Conservation (phyloP, 1,140 invertebrate species). For the Temnothorax longispinosus region DNA sequence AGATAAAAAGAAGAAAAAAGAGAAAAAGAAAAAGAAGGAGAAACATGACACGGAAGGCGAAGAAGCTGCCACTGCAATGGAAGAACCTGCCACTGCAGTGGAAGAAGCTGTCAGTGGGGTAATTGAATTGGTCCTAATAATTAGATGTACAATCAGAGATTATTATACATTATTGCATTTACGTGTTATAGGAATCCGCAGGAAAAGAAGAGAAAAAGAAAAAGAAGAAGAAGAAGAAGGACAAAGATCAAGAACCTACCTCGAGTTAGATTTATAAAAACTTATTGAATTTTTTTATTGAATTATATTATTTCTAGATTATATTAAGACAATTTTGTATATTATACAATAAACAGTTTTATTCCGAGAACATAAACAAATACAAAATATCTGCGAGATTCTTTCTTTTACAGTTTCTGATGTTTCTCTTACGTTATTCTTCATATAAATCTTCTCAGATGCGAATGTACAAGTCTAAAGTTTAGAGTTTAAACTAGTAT, state of each 20-base stretch:
- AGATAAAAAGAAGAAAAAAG: slow-evolving; percentile 85
- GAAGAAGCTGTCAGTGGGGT: slow-evolving; percentile 64
- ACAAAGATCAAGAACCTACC: slow-evolving; percentile 84
- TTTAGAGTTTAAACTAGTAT: background rate
- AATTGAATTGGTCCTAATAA: slow-evolving; percentile 30
- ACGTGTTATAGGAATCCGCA: slow-evolving; percentile 73
- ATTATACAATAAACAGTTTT: slow-evolving; percentile 21
- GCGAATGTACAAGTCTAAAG: background rate
- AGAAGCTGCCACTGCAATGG: slow-evolving; percentile 30
- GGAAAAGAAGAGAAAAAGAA: slow-evolving; percentile 90
- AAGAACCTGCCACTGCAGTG: slow-evolving; percentile 49
- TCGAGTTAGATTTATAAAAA: slow-evolving; percentile 31
- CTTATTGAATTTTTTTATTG: slow-evolving; percentile 1
- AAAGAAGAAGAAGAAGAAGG: slow-evolving; percentile 92
- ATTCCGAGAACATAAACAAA: slow-evolving; percentile 9
- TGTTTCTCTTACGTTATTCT: background rate
- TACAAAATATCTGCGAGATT: background rate
- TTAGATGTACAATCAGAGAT: background rate
- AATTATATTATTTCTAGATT: slow-evolving; percentile 5
- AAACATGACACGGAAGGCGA: slow-evolving; percentile 79
- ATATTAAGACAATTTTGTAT: slow-evolving; percentile 35
- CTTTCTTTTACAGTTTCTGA: background rate
- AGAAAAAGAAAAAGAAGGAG: slow-evolving; percentile 89
- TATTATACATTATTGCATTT: slow-evolving; percentile 28
- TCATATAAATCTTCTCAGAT: background rate